A percentile compares a stretch with the other conserved stretches of the same genome.
phyloP scores from a whole-genome alignment of 1,140 invertebrate genomes.

The Camponotus pennsylvanicus region DNA sequence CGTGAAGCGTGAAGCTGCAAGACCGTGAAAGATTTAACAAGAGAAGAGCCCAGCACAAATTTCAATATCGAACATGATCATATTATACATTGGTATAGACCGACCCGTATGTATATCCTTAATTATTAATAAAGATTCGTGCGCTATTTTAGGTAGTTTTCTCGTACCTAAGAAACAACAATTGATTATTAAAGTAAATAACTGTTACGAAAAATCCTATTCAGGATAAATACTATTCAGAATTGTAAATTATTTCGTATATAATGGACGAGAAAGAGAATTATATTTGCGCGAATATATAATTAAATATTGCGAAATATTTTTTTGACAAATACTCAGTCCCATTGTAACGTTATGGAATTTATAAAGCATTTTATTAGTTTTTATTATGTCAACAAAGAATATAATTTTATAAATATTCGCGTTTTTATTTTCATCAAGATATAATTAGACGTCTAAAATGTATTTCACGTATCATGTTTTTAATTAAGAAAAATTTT shows the following conservation, averaged over 20 bases:
- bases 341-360: neutral
- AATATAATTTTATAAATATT: slow-evolving; percentile 12
- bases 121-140: neutral
- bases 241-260: neutral
- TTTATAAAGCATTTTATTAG: neutral
- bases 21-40: slow-evolving; percentile 49
- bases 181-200: neutral
- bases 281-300: neutral
- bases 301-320: slow-evolving; percentile 13
- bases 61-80: slow-evolving; percentile 1
- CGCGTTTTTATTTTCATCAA: neutral
- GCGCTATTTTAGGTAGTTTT: neutral
- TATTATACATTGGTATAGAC: no score
- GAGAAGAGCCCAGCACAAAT: slow-evolving; percentile 8
- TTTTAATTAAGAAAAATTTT: slow-evolving; percentile 21
- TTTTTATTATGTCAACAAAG: neutral
- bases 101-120: no score
- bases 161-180: neutral
- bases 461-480: neutral
- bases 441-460: neutral
- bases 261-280: neutral
- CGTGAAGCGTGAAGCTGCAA: slow-evolving; percentile 41
- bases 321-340: neutral
- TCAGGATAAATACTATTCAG: neutral
- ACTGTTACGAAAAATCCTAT: neutral